Base-by-base conservation (phyloP, 1,140 invertebrate species). In the Wiebesia pumilae region DNA sequence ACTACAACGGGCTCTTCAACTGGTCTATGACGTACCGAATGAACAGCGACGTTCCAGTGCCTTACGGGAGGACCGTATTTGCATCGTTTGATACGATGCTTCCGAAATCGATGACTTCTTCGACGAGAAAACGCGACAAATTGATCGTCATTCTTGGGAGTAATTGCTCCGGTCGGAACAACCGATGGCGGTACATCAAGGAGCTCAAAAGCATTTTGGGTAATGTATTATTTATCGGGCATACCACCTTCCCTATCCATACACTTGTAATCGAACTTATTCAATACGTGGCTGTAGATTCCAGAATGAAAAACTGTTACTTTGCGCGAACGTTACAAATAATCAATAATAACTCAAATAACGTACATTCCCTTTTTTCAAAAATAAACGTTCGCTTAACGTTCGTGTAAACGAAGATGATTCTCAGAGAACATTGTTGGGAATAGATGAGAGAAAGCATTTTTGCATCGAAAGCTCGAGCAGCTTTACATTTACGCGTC, bases 21-120 rank as follows among this genome's bases (percentile, higher is more conserved):
- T 97, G 96, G 96, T 96, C 96, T 1, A 97, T 97, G 96, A 95
- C 95, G 3, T 97, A 97, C 89, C 94, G 95, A 88, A 94, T 93
- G 88, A 95, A 96, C 87, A 95, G 96, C 14, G 96, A 97, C 88
- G 93, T 97, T 38, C 96, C 96, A 0, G 95, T 96, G 4, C 96
- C 96, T 4, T 96, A 96, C 88, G 96, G 95, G 16, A 91, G 95
- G 65, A 95, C 95, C 4, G 27, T 62, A 3, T 14, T 62, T 27
- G 24, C 19, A 65, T 96, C 67, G 35, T 88, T 27, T 88, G 75
- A 30, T 54, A 62, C 2, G 24, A 62, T 62, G 14, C 27, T 27
- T 10, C 58, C 24, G 3, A 24, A 62, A 62, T 27, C 58, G 10
- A 62, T 4, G 24, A 4, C 3, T 24, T 27, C 27, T 62, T 62